Conservation (phyloP, 2,888 invertebrate species). For the Polyommatus iphigenia region DNA sequence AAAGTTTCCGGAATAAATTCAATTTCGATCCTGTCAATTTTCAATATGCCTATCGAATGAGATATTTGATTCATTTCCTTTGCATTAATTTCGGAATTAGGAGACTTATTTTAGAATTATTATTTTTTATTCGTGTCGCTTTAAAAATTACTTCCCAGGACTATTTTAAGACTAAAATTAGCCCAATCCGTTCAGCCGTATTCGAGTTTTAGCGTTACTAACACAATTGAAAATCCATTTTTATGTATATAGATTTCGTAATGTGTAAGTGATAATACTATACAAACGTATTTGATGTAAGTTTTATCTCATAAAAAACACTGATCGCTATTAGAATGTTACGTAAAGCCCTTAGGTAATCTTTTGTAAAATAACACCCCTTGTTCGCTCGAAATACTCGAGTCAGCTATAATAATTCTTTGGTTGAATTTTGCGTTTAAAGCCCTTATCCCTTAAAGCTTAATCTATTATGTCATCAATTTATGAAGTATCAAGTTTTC, state of each 20-base stretch:
- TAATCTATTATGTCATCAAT: conserved; percentile 27
- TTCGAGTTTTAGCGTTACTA: too few relatives aligned
- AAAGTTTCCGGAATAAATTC: background rate
- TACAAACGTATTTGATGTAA: too few relatives aligned
- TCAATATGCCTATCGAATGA: conserved; percentile 14
- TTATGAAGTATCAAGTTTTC: conserved; percentile 20
- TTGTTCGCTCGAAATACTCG: conserved; percentile 19
- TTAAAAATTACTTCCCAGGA: too few relatives aligned
- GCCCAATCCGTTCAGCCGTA: too few relatives aligned
- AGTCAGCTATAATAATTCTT: conserved; percentile 24
- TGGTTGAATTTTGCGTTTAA: conserved; percentile 23
- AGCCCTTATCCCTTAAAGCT: conserved; percentile 19
- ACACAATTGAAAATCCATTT: too few relatives aligned
- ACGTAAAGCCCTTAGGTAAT: conserved; percentile 15
- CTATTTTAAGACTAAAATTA: too few relatives aligned
- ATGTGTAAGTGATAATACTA: too few relatives aligned
- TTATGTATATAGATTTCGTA: too few relatives aligned
- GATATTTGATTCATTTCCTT: conserved; percentile 13
- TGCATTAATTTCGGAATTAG: background rate
- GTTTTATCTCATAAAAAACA: background rate
- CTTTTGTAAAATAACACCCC: conserved; percentile 27
- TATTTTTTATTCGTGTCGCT: too few relatives aligned
- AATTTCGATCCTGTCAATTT: conserved; percentile 11
- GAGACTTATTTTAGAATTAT: too few relatives aligned
- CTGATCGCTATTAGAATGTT: background rate